Base-by-base conservation (phyloP, 2,888 invertebrate species). In the Neoitamus cyanurus region DNA sequence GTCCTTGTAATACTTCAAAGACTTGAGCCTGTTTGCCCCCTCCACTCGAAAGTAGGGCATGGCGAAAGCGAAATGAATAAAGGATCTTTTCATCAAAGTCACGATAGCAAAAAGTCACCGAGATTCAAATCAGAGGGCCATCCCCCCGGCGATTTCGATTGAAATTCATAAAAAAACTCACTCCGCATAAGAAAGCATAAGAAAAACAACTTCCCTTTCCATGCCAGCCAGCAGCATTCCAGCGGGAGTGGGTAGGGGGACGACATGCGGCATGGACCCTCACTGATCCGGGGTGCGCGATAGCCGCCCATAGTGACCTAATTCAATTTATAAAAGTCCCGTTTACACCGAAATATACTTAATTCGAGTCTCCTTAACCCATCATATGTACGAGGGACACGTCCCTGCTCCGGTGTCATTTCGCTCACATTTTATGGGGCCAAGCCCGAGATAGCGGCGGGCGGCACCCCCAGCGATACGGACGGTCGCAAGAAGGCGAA, bases 281-380 rank as follows among this genome's bases (percentile, higher is more conserved):
- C 2, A 25, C 58, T 25, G 78, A 78, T 78, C 6, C 28, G 48
- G 31, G 15, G 58, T 48, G 78, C 48, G 15, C 31, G 78, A 78
- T 78, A 78, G 78, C 48, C 28, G 46, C 28, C 80, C 77, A 68
- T 69, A 75, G 73, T 85, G 85, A 85, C 85, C 85, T 78, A 82
- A 85, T 83, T 83, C 83, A 83, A 78, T 77, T 85, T 83, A 78
- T 73, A 83, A 69, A 78, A 84, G 83, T 83, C 80, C 77, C 84
- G 69, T 85, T 85, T 84, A 77, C 84, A 84, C 75, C 80, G 73
- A 80, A 84, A 80, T 83, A 85, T 84, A 83, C 82, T 85, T 85
- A 85, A 85, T 85, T 85, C 84, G 83, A 72, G 75, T 84, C 85
- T 75, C 73, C 84, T 84, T 85, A 84, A 84, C 80, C 84, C 75